Evolutionary conservation across 2,113 vertebrate genomes (phyloP), one percentile per base, ranked within the genome.

Genomic region (Oenanthe oenanthe): DNA sequence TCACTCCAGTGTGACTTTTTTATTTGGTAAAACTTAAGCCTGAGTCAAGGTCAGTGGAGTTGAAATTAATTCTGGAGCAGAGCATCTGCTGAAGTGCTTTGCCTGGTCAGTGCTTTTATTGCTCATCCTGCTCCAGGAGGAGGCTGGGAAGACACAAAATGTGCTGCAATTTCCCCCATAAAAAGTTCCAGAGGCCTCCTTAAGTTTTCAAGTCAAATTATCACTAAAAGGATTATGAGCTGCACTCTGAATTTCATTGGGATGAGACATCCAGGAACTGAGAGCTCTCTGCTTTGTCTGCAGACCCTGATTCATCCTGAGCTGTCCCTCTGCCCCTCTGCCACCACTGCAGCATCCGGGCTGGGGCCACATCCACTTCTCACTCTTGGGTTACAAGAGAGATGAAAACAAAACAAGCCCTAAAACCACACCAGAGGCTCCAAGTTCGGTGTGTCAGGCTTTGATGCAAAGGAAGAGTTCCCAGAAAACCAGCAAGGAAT

Each of bases 401-500:
- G 26, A 62, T 73, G 74, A 66, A 87, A 70, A 19, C 9, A 53
- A 73, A 92, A 79, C 24, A 4, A 87, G 43, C 87, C 75, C 51
- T 43, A n/a, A 95, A 97, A 88, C 93, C 92, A 93, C 94, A 92
- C 51, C 4, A 93, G 72, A 86, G 67, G 56, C 68, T 73, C 40
- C 3, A 79, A 62, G 26, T 38, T 73, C 8, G 12, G 10, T 29
- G 20, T 15, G 71, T 61, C 61, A 63, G 85, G 13, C 82, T 92
- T 85, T 92, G 93, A 88, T 83, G 79, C 61, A 25, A 53, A 87
- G 42, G 72, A 67, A 50, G 63, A 67, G 61, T 36, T 89, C 51
- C 85, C 85, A 88, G 76, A 94, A 94, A 96, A 60, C 72, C 79
- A 90, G 78, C 51, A 38, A 70, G 82, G 93, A 94, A 95, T 94